Evolutionary conservation across 2,113 vertebrate genomes (phyloP).

Genomic region (Cygnus atratus): DNA sequence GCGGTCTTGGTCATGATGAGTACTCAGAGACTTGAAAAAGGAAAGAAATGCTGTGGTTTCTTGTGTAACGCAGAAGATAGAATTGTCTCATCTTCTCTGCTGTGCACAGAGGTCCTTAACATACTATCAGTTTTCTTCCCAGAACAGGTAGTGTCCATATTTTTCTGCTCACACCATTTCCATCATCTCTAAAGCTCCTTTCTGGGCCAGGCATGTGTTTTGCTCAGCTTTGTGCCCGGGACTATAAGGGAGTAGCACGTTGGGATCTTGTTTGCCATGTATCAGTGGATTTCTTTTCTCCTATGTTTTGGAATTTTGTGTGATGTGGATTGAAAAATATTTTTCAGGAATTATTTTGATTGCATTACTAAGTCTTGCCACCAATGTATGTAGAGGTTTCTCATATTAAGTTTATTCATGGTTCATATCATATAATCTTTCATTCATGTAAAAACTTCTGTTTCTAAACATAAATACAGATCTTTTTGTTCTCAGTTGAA

Average conservation of each 20-base stretch:
- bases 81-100: neutral
- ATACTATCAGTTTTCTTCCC: neutral
- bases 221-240: neutral
- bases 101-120: neutral
- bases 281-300: neutral
- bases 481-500: neutral
- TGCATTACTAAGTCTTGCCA: neutral
- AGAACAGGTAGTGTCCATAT: neutral
- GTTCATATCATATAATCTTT: neutral
- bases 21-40: neutral
- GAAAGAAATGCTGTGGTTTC: neutral
- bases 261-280: neutral
- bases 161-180: neutral
- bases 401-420: neutral
- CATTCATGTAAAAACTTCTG: neutral
- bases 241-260: neutral
- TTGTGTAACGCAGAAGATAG: neutral
- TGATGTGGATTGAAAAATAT: neutral
- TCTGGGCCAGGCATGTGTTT: neutral
- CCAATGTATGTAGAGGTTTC: neutral
- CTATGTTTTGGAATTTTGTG: neutral
- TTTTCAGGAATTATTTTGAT: neutral
- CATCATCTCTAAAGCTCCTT: neutral
- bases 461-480: neutral
- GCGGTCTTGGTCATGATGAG: rapidly evolving